Conservation (phyloP, 2,888 invertebrate species). For the Drosophila trichaetosa region DNA sequence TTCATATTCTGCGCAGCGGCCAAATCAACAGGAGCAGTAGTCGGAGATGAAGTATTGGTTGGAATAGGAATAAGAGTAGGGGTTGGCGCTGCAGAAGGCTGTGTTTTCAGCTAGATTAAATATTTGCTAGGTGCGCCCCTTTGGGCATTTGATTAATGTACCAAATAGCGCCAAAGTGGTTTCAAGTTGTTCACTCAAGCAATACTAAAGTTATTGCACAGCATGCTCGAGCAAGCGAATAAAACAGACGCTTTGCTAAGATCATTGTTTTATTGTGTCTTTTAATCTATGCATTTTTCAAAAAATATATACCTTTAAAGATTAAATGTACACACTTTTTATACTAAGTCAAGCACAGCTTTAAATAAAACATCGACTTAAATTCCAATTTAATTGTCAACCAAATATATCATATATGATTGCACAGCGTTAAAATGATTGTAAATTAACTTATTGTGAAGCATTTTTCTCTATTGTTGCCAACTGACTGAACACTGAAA, state of each 20-base stretch:
- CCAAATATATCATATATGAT: constrained; percentile 19
- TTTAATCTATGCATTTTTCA: constrained; percentile 6
- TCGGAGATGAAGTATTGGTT: background rate
- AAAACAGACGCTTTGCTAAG: constrained; percentile 16
- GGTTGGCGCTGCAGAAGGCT: constrained; percentile 19
- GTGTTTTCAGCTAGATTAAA: constrained; percentile 74
- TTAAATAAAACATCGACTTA: constrained; percentile 8
- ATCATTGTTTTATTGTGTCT: constrained; percentile 16
- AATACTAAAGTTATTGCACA: constrained; percentile 19
- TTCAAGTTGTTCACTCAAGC: constrained; percentile 26
- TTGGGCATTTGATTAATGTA: constrained; percentile 75
- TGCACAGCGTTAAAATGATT: constrained; percentile 53
- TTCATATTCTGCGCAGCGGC: constrained; percentile 63
- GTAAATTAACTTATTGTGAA: constrained; percentile 65
- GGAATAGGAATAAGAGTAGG: background rate
- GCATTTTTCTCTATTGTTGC: constrained; percentile 44
- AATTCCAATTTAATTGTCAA: constrained; percentile 22
- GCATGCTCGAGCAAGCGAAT: constrained; percentile 14
- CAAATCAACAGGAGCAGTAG: constrained; percentile 42
- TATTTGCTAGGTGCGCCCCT: constrained; percentile 62
- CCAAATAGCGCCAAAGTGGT: constrained; percentile 27
- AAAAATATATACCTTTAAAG: background rate
- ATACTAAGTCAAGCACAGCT: background rate
- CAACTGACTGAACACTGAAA: constrained; percentile 43
- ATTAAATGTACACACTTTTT: background rate